Evolutionary conservation across 2,113 vertebrate species (phyloP), one percentile per base, ranked within the genome.

Genomic region (Poecile atricapillus): DNA sequence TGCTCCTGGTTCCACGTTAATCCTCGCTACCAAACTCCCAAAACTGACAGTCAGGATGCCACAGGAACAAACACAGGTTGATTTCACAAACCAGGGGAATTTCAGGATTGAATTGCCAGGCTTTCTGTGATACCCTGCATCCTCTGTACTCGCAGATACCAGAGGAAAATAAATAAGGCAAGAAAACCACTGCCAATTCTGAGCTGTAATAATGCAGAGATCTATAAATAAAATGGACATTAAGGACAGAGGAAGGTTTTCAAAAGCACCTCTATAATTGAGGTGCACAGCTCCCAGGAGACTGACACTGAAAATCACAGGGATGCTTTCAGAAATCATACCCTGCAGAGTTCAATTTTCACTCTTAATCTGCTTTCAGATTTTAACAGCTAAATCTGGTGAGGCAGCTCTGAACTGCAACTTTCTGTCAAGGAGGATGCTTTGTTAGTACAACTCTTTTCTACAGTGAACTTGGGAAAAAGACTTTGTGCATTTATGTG

Each of bases 261-360:
- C 84, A 96, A 96, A 96, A 94, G 94, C 92, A 94, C 87, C 63
- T 93, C 83, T 78, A 47, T 94, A 95, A 95, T 70, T 93, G 92
- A 91, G 71, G 82, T 63, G 44, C 75, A 49, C 33, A 90, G 79
- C 60, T 86, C 55, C 78, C 67, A 58, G 86, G 83, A 92, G 91
- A 89, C 59, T 63, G 55, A 83, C 59, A 63, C 75, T 95, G 84
- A 91, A 87, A 90, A 85, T 90, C 79, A 82, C 75, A 56, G 82
- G 55, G 91, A 94, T 90, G 90, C 94, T 95, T 96, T 95, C 52
- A 93, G 65, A 95, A 96, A 67, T 80, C 75, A 69, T 71, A 94
- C 28, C 94, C 94, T 87, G 93, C 95, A 67, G 95, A 95, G 90
- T 86, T 90, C 92, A 83, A 96, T 96, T 96, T 95, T 92, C 93